Conservation (phyloP, 2,797 vertebrate genomes). For the Mallotus villosus region DNA sequence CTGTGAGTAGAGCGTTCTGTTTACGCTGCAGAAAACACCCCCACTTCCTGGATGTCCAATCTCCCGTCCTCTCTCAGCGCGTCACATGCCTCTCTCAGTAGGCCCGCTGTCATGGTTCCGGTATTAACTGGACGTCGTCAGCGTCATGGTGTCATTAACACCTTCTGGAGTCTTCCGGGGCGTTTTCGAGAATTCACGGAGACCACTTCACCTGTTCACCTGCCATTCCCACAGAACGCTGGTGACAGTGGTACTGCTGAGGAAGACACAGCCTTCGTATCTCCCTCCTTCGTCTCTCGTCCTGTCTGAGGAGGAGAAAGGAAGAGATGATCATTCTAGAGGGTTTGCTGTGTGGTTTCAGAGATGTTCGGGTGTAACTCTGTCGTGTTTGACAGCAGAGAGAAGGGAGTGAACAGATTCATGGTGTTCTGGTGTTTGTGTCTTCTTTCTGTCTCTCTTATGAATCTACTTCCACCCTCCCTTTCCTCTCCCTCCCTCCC, state of each 20-base stretch:
- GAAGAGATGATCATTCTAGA: not conserved
- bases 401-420: conserved; percentile 58
- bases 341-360: conserved; percentile 6
- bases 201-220: conserved; percentile 20
- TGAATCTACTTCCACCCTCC: not conserved
- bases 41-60: conserved; percentile 39
- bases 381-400: conserved; percentile 24
- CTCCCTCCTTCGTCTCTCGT: not conserved
- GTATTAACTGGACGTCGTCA: conserved; percentile 56
- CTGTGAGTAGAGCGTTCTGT: conserved; percentile 17
- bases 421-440: conserved; percentile 55
- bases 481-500: conserved; percentile 2
- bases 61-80: conserved; percentile 16
- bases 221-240: conserved; percentile 4
- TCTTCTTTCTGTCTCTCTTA: conserved; percentile 32
- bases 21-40: conserved; percentile 43
- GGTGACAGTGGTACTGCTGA: not conserved
- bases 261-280: not conserved
- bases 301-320: not conserved
- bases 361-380: not conserved
- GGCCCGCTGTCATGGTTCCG: conserved; percentile 44
- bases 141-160: conserved; percentile 49
- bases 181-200: conserved; percentile 44
- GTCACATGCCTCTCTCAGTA: conserved; percentile 34
- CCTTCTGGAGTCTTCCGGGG: conserved; percentile 42